These are phyloP conservation scores for Alosa alosa DNA, from an alignment of 2,113 vertebrate species.

Conservation along the genomic window DNA sequence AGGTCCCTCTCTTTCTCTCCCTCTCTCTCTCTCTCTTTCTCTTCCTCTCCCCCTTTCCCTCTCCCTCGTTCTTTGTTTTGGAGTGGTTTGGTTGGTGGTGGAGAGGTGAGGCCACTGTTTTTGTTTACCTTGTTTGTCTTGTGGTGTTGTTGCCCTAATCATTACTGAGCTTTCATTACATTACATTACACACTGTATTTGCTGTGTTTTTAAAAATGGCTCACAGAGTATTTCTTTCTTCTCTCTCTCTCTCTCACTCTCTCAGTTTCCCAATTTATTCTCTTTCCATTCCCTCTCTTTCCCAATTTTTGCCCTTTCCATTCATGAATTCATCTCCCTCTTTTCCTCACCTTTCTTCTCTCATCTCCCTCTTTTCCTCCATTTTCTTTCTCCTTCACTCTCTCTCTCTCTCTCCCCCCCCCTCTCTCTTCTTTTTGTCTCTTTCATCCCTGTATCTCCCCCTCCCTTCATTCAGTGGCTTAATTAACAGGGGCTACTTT, in stretches of 20 bases:
- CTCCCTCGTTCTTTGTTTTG: neutral
- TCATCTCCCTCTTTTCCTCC: neutral
- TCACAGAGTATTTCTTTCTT: neutral
- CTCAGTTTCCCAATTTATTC: neutral
- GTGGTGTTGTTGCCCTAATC: neutral
- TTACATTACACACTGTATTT: neutral
- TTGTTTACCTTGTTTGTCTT: neutral
- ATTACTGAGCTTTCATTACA: too few relatives aligned
- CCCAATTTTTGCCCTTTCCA: neutral
- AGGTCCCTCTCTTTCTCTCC: neutral
- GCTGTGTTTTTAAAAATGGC: neutral
- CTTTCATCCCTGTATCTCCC: neutral
- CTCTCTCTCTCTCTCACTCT: neutral
- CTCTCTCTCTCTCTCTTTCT: slow-evolving; percentile 40
- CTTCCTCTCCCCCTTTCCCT: neutral
- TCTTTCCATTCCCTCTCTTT: neutral
- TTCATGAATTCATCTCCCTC: neutral
- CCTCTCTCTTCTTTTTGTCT: neutral
- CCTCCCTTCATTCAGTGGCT: neutral
- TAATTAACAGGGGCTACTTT: slow-evolving; percentile 6
- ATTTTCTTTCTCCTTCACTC: neutral
- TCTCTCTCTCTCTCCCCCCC: neutral
- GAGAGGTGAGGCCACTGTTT: neutral
- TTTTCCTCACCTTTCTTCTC: neutral
- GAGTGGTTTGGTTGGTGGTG: neutral